These are phyloP conservation scores for Hippocampus kuda DNA, from an alignment of 2,797 vertebrate genomes.

Conservation along the genomic window DNA sequence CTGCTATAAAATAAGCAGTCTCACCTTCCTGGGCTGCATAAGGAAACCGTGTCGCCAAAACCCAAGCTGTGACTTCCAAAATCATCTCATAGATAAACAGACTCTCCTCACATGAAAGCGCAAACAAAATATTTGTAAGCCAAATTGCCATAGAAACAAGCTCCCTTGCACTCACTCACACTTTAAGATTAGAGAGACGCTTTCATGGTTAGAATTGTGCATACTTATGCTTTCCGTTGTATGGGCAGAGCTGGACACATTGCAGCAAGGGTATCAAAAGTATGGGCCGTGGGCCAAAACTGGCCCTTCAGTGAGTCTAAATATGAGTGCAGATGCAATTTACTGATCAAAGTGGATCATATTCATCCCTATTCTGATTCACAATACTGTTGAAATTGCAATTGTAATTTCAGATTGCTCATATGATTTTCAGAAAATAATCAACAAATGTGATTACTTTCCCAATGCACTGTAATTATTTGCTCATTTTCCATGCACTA, in stretches of 20 bases:
- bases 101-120: slow-evolving; percentile 33
- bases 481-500: no score
- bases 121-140: slow-evolving; percentile 39
- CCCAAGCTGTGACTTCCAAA: slow-evolving; percentile 17
- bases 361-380: no score
- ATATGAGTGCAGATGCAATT: no score
- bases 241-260: not conserved
- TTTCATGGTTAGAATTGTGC: not conserved
- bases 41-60: slow-evolving; percentile 27
- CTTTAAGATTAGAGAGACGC: slow-evolving; percentile 30
- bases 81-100: slow-evolving; percentile 3
- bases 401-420: no score
- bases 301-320: no score
- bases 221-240: not conserved
- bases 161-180: slow-evolving; percentile 35
- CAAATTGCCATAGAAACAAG: slow-evolving; percentile 59
- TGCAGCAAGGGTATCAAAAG: not conserved
- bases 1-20: slow-evolving; percentile 11
- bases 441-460: no score
- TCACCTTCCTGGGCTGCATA: not conserved
- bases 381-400: no score
- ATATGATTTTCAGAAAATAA: no score
- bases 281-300: no score
- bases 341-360: no score
- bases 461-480: no score